Evolutionary conservation across 2,113 vertebrate genomes (phyloP).

Genomic region (Percina caprodes): DNA sequence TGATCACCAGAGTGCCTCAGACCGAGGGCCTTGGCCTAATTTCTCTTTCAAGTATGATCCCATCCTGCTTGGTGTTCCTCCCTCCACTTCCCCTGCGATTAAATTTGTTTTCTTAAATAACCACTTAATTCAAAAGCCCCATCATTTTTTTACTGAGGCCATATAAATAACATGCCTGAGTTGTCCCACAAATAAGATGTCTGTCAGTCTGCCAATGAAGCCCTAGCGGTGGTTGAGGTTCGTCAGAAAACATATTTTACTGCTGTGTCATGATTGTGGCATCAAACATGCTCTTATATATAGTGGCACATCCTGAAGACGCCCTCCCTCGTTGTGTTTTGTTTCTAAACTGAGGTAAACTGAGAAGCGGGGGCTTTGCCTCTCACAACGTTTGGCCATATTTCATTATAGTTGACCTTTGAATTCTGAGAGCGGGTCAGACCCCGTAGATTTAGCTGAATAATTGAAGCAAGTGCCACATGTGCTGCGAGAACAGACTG

Average conservation of each 20-base stretch:
- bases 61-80: constrained; percentile 27
- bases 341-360: constrained; percentile 60
- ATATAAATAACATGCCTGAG: constrained; percentile 20
- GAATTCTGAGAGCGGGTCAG: constrained; percentile 67
- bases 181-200: constrained; percentile 35
- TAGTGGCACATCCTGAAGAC: neutral
- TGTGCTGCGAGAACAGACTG: constrained; percentile 53
- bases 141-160: constrained; percentile 21
- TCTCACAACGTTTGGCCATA: constrained; percentile 62
- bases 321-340: constrained; percentile 47
- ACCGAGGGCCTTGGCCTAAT: constrained; percentile 33
- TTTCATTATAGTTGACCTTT: constrained; percentile 78
- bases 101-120: constrained; percentile 54
- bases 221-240: neutral
- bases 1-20: constrained; percentile 54
- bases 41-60: constrained; percentile 39
- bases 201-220: constrained; percentile 22
- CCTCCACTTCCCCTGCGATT: constrained; percentile 13
- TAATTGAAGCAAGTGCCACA: constrained; percentile 62
- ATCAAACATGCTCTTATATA: constrained; percentile 48
- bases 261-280: constrained; percentile 37
- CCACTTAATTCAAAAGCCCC: constrained; percentile 32
- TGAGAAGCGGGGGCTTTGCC: constrained; percentile 46
- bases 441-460: constrained; percentile 65
- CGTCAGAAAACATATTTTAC: constrained; percentile 39